Evolutionary conservation across 2,888 invertebrate genomes (phyloP), one percentile per base, ranked within the genome.

Genomic region (Tetanocera ferruginea): DNA sequence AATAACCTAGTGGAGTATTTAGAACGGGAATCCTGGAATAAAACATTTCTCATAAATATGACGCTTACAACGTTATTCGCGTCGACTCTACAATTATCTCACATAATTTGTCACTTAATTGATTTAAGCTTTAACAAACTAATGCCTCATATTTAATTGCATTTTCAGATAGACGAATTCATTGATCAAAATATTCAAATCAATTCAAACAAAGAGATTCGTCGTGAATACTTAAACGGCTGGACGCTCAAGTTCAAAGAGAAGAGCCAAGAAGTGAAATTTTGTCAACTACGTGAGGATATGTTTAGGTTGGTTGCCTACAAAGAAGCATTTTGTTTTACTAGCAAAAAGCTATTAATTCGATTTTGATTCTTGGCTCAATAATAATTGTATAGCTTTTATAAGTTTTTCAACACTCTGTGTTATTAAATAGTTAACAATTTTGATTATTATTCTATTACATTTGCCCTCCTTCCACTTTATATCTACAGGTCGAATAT

Each of bases 221-320:
- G 97, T 31, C 92, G 93, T 70, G 95, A 96, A 79, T 96, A 98
- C 90, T 95, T 98, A 86, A 94, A 94, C 85, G 91, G 94, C 5
- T 95, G 97, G 94, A 95, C 96, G 6, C 91, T 99, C 80, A 93
- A 95, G 80, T 99, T 98, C 91, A 94, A 95, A 76, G 94, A 96
- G 80, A 90, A 92, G 52, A 92, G 93, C 23, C 93, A 97, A 85
- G 98, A 99, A 90, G 91, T 92, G 49, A 94, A 95, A 93, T 98
- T 97, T 89, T 94, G 94, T 80, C 94, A 95, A 86, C 91, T 96
- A 76, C 93, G 96, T 76, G 98, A 98, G 90, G 95, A 94, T 84
- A 97, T 97, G 93, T 98, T 98, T 91, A 96, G 97, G 89, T 89
- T 80, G 80, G 84, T 85, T 34, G 8, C 19, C 8, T 51, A 28